These are phyloP conservation scores for Mycetomoellerius zeteki DNA, from an alignment of 1,140 invertebrate species.

Conservation along the genomic window DNA sequence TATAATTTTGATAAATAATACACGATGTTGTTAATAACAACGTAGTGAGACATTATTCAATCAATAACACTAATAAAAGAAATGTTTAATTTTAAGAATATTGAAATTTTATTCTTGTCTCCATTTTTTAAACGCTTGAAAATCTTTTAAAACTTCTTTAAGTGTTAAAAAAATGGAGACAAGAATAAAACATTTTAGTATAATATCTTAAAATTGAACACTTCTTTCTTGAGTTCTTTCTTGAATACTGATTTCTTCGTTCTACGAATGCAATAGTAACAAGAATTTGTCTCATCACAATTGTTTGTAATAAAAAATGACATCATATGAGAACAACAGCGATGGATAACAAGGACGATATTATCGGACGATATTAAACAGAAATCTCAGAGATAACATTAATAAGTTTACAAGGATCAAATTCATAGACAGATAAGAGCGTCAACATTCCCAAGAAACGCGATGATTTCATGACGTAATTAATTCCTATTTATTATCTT, in stretches of 20 bases:
- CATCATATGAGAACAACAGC: constrained; percentile 1
- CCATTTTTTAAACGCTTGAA: too few species aligned
- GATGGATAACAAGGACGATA: background rate
- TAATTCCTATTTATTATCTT: constrained; percentile 32
- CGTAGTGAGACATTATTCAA: too few species aligned
- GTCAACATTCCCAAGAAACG: constrained; percentile 12
- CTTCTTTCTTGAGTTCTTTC: too few species aligned
- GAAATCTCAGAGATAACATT: constrained; percentile 38
- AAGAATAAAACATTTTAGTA: too few species aligned
- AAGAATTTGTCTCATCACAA: background rate
- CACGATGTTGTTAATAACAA: background rate
- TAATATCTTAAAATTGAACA: too few species aligned
- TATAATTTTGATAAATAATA: background rate
- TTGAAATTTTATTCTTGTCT: too few species aligned
- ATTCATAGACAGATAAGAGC: background rate
- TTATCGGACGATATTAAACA: background rate
- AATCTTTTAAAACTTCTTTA: too few species aligned
- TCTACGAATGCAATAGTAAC: background rate
- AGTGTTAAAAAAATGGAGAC: too few species aligned
- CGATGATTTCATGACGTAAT: constrained; percentile 14
- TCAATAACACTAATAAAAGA: too few species aligned
- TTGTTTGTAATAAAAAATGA: constrained; percentile 39
- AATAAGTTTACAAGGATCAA: background rate
- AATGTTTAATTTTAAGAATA: too few species aligned
- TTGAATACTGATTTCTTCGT: too few species aligned